Evolutionary conservation across 2,113 vertebrate genomes (phyloP).

Genomic region (Meriones unguiculatus): DNA sequence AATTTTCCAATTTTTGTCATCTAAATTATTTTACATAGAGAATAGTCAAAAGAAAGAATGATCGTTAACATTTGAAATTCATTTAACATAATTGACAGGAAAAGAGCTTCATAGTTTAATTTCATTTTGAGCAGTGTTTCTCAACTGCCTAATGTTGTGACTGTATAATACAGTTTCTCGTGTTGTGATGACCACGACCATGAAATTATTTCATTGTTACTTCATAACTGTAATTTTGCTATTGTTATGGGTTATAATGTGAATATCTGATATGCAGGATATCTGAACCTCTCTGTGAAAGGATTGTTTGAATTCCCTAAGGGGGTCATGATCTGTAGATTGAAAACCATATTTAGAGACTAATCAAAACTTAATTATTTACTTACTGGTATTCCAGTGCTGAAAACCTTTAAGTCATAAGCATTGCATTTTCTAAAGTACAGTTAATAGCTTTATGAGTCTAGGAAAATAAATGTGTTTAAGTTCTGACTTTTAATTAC

Average conservation of each 20-base stretch:
- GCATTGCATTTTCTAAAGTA: background rate
- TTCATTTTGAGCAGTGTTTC: background rate
- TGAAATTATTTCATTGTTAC: background rate
- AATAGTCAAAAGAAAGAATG: background rate
- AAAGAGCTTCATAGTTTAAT: background rate
- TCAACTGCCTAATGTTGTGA: background rate
- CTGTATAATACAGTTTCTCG: background rate
- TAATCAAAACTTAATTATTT: background rate
- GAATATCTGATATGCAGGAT: background rate
- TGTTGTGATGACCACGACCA: background rate
- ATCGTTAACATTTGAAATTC: background rate
- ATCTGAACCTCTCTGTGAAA: background rate
- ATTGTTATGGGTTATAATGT: background rate
- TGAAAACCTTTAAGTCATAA: background rate
- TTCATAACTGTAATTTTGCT: background rate
- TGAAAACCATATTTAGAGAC: background rate
- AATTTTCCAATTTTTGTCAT: background rate
- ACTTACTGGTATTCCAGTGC: background rate
- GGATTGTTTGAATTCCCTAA: background rate
- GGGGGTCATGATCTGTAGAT: background rate
- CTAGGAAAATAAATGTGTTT: background rate
- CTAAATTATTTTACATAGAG: background rate
- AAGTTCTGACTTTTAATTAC: background rate
- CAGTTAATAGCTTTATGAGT: background rate
- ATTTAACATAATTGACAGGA: background rate